A percentile compares a stretch with the other conserved stretches of the same genome.
phyloP scores from a whole-genome alignment of 2,113 vertebrate species.

The Oncorhynchus nerka region DNA sequence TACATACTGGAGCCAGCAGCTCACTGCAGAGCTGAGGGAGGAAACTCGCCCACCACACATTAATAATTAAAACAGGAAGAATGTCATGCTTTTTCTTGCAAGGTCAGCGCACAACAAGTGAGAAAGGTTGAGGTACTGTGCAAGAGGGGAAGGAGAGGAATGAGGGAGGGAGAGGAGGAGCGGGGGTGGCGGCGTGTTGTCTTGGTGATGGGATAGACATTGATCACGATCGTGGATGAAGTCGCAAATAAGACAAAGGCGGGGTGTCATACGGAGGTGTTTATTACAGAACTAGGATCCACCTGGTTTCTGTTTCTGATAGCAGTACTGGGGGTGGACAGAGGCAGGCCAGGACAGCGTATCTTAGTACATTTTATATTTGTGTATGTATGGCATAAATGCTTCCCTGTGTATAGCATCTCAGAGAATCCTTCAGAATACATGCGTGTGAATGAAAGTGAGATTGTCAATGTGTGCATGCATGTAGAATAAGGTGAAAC shows the following conservation, averaged over 20 bases:
- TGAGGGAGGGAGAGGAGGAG: slow-evolving; percentile 20
- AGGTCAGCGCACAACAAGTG: slow-evolving; percentile 65
- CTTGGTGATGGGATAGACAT: slow-evolving; percentile 7
- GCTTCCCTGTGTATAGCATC: not conserved
- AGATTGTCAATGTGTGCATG: slow-evolving; percentile 10
- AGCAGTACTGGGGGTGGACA: not conserved
- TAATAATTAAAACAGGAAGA: slow-evolving; percentile 73
- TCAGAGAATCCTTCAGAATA: not conserved
- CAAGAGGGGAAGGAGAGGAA: slow-evolving; percentile 36
- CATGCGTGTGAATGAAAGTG: slow-evolving; percentile 35
- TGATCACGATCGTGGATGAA: slow-evolving; percentile 15
- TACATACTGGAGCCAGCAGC: slow-evolving; percentile 32
- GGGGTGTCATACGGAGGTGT: not conserved
- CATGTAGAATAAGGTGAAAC: not conserved
- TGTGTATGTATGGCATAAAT: not conserved
- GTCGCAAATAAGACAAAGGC: slow-evolving; percentile 9
- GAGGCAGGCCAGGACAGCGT: not conserved
- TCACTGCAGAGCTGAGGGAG: slow-evolving; percentile 32
- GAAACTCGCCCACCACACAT: slow-evolving; percentile 56
- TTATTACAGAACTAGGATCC: not conserved
- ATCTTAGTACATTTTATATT: not conserved
- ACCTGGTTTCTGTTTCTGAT: too few relatives aligned
- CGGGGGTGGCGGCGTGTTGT: slow-evolving; percentile 33
- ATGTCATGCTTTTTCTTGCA: slow-evolving; percentile 59
- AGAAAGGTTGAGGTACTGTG: slow-evolving; percentile 57